Base-by-base conservation (phyloP, 1,140 invertebrate species). In the Oscheius sp. region DNA sequence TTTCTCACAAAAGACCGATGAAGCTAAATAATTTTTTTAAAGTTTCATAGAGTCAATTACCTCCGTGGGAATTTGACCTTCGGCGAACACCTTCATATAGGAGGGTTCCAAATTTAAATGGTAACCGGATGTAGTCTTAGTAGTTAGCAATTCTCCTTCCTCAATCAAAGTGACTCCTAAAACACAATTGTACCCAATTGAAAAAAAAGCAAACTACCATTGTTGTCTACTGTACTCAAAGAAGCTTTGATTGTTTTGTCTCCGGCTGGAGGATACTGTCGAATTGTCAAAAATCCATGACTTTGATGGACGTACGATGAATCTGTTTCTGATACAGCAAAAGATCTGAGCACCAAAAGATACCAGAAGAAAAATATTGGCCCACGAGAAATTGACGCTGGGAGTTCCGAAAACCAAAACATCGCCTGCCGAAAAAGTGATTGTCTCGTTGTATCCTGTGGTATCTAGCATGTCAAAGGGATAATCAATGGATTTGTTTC, bases 111-210 rank as follows among this genome's bases (percentile, higher is more conserved):
- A 55, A 28, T 58, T 68, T 7, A 68, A 23, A 42, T 35, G 34
- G 10, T 55, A 35, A 3, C 55, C 67, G 3, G 45, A 20, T 2
- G 67, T 59, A 2, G 67, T 10, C 18, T 68, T 58, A 3, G 38
- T 55, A 26, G 52, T 61, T 7, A 58, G 38, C 34, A 76, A 68
- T 3, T 59, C 58, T 0, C 75, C 75, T 61, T 76, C 75, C 46
- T 76, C 75, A 31, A 76, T 76, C 73, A 76, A 75, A n/a, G 64
- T 73, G 0, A 75, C 23, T 35, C 75, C 75, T 73, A 35, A 75
- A 73, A 61, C 1, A 67, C 23, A 61, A 61, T 26, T 61, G 23
- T 67, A n/a, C 58, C 28, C 62, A 65, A 35, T 55, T 15, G 42
- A 65, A 65, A 46, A 18, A 26, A 23, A 65, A 38, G 29, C 13